Conservation (phyloP, 2,888 invertebrate species). For the Phyto melanocephala region DNA sequence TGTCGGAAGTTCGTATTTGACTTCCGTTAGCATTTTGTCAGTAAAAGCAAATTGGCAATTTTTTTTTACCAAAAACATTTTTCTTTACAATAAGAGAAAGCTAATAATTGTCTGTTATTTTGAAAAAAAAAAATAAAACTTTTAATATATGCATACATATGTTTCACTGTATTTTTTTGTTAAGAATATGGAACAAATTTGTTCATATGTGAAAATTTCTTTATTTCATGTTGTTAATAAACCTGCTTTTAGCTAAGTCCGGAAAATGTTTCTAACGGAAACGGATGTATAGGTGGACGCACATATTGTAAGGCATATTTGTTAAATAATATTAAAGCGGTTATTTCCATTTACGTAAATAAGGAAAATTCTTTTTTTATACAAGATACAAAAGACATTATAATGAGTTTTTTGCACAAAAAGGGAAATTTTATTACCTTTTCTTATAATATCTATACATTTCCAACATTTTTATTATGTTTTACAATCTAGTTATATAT, state of each 20-base stretch:
- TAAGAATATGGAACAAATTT: conserved; percentile 34
- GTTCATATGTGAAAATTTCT: conserved; percentile 14
- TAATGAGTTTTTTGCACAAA: neutral
- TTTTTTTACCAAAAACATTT: conserved; percentile 33
- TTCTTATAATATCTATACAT: no score
- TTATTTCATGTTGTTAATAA: conserved; percentile 32
- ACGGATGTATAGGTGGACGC: conserved; percentile 62
- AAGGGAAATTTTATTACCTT: neutral
- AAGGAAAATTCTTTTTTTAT: neutral
- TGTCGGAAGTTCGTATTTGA: conserved; percentile 65
- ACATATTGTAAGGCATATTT: conserved; percentile 31
- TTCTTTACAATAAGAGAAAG: conserved; percentile 10
- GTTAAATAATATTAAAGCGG: neutral
- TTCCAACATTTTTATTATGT: no score
- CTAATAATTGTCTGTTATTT: conserved; percentile 58
- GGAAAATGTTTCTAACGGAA: conserved; percentile 51
- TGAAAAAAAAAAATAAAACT: neutral
- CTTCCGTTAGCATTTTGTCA: conserved; percentile 67
- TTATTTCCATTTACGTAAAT: neutral
- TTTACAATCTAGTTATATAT: neutral
- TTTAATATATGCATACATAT: conserved; percentile 50
- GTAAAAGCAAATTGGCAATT: conserved; percentile 64
- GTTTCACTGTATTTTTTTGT: neutral
- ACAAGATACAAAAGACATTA: neutral
- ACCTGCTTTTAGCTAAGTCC: conserved; percentile 37